These are phyloP conservation scores for Amphimallon solstitiale DNA, from an alignment of 2,888 invertebrate species.

Conservation along the genomic window DNA sequence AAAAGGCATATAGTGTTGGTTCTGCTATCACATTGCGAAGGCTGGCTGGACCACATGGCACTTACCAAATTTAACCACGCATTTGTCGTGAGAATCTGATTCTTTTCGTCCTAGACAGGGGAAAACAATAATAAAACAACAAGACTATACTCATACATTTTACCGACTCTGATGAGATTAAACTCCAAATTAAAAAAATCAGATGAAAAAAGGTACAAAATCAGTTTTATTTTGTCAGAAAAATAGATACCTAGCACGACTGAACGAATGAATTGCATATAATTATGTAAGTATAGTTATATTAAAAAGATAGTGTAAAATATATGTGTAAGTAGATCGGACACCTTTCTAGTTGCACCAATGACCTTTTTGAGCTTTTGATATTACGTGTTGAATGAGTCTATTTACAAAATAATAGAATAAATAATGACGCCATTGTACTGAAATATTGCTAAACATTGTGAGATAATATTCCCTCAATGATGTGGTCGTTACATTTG, in stretches of 20 bases:
- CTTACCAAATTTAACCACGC: slow-evolving; percentile 99
- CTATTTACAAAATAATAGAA: no score
- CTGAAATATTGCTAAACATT: no score
- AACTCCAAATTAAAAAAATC: slow-evolving; percentile 33
- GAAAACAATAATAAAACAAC: slow-evolving; percentile 67
- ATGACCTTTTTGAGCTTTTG: no score
- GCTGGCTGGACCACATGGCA: slow-evolving; percentile 66
- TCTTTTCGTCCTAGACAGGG: slow-evolving; percentile 95
- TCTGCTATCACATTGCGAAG: slow-evolving; percentile 61
- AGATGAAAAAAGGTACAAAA: neutral
- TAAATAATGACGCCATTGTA: no score
- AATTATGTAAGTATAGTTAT: no score
- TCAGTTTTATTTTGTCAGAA: neutral
- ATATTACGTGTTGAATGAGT: no score
- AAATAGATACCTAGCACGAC: neutral
- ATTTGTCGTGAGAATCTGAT: slow-evolving; percentile 97
- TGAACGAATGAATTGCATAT: no score
- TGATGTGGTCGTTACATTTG: no score
- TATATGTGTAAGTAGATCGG: no score
- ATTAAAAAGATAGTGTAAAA: no score
- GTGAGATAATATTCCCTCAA: no score
- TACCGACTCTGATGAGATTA: slow-evolving; percentile 49
- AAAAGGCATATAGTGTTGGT: slow-evolving; percentile 53
- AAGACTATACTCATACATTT: slow-evolving; percentile 58
- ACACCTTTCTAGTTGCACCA: no score